Conservation (phyloP, 1,140 invertebrate genomes). For the Pygmarrhopalites habei region DNA sequence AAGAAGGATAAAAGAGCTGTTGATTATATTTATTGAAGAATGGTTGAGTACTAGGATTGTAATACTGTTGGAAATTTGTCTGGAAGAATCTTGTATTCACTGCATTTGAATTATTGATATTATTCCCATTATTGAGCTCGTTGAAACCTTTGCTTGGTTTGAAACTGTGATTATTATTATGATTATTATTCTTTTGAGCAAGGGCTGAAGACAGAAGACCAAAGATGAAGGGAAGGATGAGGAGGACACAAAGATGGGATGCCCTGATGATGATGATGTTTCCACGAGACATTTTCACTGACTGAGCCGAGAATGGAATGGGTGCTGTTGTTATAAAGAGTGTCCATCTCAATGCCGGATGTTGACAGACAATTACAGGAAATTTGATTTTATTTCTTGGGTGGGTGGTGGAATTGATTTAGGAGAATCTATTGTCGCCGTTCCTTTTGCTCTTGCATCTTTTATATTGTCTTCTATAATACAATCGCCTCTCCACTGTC, state of each 20-base stretch:
- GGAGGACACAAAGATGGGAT: background rate
- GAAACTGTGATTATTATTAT: background rate
- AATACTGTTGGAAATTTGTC: background rate
- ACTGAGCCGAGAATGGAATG: background rate
- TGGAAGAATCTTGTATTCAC: slow-evolving; percentile 2
- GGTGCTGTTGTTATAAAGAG: slow-evolving; percentile 2
- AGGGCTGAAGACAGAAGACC: no score
- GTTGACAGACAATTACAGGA: slow-evolving; percentile 9
- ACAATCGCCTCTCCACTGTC: no score
- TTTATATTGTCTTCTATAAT: no score
- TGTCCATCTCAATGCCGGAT: slow-evolving; percentile 6
- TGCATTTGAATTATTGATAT: background rate
- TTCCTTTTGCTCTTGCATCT: no score
- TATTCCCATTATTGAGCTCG: slow-evolving; percentile 1
- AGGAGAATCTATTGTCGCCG: background rate
- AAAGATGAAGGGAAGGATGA: background rate
- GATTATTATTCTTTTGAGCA: background rate
- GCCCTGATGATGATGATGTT: no score
- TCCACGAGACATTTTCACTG: slow-evolving; percentile 9
- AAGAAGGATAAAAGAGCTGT: slow-evolving; percentile 1
- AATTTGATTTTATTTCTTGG: slow-evolving; percentile 8
- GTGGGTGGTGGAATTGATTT: background rate
- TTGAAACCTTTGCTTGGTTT: background rate
- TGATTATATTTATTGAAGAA: background rate
- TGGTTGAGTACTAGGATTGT: background rate